phyloP scores from a whole-genome alignment of 2,113 vertebrate genomes.

The Lutjanus erythropterus region DNA sequence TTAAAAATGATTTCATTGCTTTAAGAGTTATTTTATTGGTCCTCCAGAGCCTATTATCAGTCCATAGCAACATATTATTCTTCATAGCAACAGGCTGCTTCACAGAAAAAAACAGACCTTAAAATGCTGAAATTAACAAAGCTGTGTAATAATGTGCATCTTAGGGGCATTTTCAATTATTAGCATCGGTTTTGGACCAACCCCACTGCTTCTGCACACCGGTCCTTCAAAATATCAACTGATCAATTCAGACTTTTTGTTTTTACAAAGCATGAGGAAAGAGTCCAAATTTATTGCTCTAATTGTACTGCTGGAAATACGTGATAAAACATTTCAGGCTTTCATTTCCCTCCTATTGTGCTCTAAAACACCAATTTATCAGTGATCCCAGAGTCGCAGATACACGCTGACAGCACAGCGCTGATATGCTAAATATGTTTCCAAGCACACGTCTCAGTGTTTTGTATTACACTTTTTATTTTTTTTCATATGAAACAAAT shows the following conservation, averaged over 20 bases:
- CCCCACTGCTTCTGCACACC: too few species aligned
- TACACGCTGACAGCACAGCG: not conserved
- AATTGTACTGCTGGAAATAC: not conserved
- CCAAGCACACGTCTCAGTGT: constrained; percentile 55
- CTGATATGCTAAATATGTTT: constrained; percentile 31
- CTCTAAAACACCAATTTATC: not conserved
- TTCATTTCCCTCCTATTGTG: not conserved
- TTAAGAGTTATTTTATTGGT: too few species aligned
- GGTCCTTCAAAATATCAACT: not conserved
- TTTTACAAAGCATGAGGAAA: not conserved
- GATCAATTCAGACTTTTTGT: not conserved
- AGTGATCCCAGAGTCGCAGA: not conserved
- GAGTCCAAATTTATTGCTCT: not conserved
- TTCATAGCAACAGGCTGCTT: too few species aligned
- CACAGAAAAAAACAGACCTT: too few species aligned
- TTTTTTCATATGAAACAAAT: constrained; percentile 81
- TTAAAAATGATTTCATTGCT: too few species aligned
- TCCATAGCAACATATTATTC: too few species aligned
- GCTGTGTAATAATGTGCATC: too few species aligned
- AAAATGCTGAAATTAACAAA: too few species aligned
- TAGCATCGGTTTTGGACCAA: too few species aligned
- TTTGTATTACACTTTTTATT: constrained; percentile 69
- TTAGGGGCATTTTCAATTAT: too few species aligned
- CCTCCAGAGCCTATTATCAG: too few species aligned
- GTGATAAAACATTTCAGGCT: not conserved